These are phyloP conservation scores for Fissipunctia ypsillon DNA, from an alignment of 2,888 invertebrate genomes.

Conservation along the genomic window DNA sequence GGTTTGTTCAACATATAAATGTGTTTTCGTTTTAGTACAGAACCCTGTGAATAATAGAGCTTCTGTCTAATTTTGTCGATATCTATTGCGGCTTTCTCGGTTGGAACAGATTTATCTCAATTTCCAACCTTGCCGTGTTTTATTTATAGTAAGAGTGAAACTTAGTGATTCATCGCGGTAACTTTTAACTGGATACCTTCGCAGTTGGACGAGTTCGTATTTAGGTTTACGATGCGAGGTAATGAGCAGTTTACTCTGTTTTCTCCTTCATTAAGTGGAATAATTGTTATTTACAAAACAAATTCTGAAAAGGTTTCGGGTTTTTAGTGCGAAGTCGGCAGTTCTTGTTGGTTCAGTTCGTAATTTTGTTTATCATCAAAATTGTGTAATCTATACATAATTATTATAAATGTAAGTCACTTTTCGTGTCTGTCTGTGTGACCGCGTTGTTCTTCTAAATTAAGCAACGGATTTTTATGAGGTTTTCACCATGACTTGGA, in stretches of 20 bases:
- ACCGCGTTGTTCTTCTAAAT: neutral
- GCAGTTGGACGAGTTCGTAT: constrained; percentile 53
- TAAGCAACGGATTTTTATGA: no score
- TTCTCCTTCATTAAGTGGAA: constrained; percentile 53
- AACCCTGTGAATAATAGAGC: constrained; percentile 56
- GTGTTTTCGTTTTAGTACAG: constrained; percentile 47
- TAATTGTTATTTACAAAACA: constrained; percentile 47
- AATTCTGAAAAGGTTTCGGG: constrained; percentile 13
- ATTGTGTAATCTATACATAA: constrained; percentile 4
- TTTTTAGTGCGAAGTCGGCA: constrained; percentile 12
- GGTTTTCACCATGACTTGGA: no score
- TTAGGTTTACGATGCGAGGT: constrained; percentile 62
- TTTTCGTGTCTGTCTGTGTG: no score
- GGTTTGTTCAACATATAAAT: constrained; percentile 40
- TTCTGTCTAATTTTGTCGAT: constrained; percentile 56
- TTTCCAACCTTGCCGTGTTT: constrained; percentile 48
- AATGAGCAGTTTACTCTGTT: constrained; percentile 58
- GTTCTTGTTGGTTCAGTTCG: constrained; percentile 2
- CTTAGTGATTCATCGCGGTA: constrained; percentile 62
- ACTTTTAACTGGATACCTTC: constrained; percentile 55
- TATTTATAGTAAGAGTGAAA: constrained; percentile 57
- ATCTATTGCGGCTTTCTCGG: constrained; percentile 48
- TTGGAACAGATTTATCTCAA: constrained; percentile 51
- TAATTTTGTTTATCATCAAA: neutral
- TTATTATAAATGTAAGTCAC: neutral